Base-by-base conservation (phyloP, 2,888 invertebrate genomes). In the Stenolophus ochropezus region DNA sequence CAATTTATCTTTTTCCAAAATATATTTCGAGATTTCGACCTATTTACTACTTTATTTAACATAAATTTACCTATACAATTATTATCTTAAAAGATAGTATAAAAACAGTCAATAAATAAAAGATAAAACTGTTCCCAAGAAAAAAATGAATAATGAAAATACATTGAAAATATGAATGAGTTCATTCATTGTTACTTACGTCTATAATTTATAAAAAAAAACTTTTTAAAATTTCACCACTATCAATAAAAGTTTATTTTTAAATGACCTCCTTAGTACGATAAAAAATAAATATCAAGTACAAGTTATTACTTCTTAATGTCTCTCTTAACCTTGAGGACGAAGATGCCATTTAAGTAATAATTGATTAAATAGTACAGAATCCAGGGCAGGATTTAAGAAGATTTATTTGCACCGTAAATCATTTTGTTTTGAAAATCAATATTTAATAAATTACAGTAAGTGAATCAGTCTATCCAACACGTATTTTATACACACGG, bases 291-390 rank as follows among this genome's bases (percentile, higher is more conserved):
- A 65, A 58, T 33, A 65, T 18, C 33, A 16, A 14, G 33, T n/a
- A 1, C 11, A 42, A 42, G 6, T 61, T 18, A 69, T 33, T 33
- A 69, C 27, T 69, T 69, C 33, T 69, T 6, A 6, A 69, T 69
- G 16, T 27, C 5, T 27, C 14, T 61, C 33, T 6, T 69, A 69
- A 69, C 65, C 65, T 69, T 69, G 65, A 33, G 16, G 33, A 69
- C 27, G 65, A 33, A 27, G 65, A 69, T 33, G 33, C 18, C 33
- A 69, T 33, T 69, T 69, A 33, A 69, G 33, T 18, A 69, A 33
- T 27, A 69, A 69, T 69, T 69, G 65, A 69, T 27, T 69, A 33
- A 69, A 69, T 8, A 69, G 27, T 16, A 18, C 65, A 27, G 65
- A 69, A 18, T 4, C 23, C 61, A 69, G 33, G 4, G 61, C 4